Base-by-base conservation (phyloP, 2,888 invertebrate species). In the Piscicola geometra region DNA sequence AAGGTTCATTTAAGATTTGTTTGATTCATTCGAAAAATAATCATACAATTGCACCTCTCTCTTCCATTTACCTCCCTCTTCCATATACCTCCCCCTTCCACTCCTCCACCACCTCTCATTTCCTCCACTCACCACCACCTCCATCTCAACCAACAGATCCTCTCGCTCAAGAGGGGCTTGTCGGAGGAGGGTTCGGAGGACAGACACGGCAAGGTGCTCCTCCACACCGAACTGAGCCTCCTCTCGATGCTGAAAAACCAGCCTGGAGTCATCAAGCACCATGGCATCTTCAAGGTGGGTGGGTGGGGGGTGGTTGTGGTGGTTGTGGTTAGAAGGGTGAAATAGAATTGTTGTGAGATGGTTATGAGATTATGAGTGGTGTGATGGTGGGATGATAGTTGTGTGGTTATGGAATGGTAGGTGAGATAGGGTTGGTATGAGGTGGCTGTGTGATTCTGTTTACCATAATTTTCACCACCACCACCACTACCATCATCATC, bases 181-280 rank as follows among this genome's bases (percentile, higher is more conserved):
- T 33, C 36, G 28, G 84, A 88, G 25, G 90, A 91, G 83, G 89
- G 89, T 0, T 90, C 90, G 81, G 91, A 91, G 85, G 91, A 91
- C 80, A 87, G 88, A 60, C 91, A 91, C 84, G 92, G 91, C 1
- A 91, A 91, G 86, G 91, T 91, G 90, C 83, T 92, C 33, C 83
- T 92, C 25, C 91, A 91, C 81, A 91, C 91, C 0, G 92, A 92
- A 83, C 91, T 90, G 84, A 90, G 91, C 5, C 84, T 92, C 15
- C 85, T 92, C 52, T 90, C 90, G 2, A 83, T 91, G 75, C 86
- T 92, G 35, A 89, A 89, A 76, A 89, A 90, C 81, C 89, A 90
- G 81, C 89, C 89, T 80, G 91, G 92, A 30, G 90, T 92, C 18
- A 89, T 91, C 76, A 90, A 91, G 82, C 90, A 91, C 82, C 90